phyloP scores from a whole-genome alignment of 2,888 invertebrate species.

The Fabriciana adippe region DNA sequence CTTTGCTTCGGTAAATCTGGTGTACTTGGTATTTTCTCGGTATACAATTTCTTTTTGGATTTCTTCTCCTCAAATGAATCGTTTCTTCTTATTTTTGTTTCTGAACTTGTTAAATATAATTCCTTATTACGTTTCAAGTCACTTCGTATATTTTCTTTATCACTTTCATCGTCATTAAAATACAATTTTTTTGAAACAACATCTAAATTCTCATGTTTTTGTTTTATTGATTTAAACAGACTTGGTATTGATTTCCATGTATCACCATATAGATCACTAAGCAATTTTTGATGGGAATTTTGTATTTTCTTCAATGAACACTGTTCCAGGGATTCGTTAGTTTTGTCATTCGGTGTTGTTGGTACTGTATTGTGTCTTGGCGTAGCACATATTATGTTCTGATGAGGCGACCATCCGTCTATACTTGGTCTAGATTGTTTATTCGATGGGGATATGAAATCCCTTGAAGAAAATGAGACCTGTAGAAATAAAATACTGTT shows the following conservation, averaged over 20 bases:
- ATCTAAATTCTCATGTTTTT: constrained; percentile 55
- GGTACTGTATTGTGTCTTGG: constrained; percentile 60
- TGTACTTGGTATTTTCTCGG: constrained; percentile 62
- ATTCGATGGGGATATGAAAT: constrained; percentile 47
- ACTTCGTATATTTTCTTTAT: constrained; percentile 65
- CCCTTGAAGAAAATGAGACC: constrained; percentile 61
- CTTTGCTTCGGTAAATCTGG: constrained; percentile 59
- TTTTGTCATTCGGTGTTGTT: constrained; percentile 64
- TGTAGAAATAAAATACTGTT: constrained; percentile 45
- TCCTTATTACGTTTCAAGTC: constrained; percentile 57
- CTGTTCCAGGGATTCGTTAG: constrained; percentile 67
- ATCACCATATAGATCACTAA: constrained; percentile 80
- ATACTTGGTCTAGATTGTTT: constrained; percentile 55
- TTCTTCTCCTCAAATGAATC: constrained; percentile 55
- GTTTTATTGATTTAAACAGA: constrained; percentile 62
- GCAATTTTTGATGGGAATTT: constrained; percentile 67
- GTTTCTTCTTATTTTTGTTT: constrained; percentile 54
- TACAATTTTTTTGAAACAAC: constrained; percentile 62
- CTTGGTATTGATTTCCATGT: constrained; percentile 78
- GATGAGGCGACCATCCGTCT: constrained; percentile 73
- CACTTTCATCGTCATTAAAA: constrained; percentile 65
- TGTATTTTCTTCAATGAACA: constrained; percentile 70
- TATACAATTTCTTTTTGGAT: constrained; percentile 68
- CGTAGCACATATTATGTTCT: constrained; percentile 66
- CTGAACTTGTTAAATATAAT: constrained; percentile 65